A percentile compares a stretch with the other conserved stretches of the same genome.
phyloP scores from a whole-genome alignment of 2,797 vertebrate genomes.

The Parauchenoglanis ngamensis region DNA sequence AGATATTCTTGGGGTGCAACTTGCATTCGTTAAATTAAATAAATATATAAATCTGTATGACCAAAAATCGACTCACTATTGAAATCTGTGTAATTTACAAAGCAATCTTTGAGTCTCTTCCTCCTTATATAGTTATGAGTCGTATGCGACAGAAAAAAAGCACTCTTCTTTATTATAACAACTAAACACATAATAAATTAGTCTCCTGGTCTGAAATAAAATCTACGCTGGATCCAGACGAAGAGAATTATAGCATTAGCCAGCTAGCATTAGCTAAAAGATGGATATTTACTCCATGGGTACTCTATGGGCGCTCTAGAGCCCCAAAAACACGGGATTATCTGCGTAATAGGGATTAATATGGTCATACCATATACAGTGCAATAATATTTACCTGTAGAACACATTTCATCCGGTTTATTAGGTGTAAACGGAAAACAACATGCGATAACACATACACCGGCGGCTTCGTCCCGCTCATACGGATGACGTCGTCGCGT shows the following conservation, averaged over 20 bases:
- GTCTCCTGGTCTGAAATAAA: neutral
- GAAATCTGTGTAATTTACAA: neutral
- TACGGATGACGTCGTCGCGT: conserved; percentile 38
- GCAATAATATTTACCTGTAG: conserved; percentile 20
- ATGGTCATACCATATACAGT: neutral
- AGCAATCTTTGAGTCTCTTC: neutral
- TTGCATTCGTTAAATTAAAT: neutral
- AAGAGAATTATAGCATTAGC: neutral
- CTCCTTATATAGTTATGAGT: neutral
- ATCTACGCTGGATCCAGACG: neutral
- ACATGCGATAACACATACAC: neutral
- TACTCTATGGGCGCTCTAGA: too few relatives aligned
- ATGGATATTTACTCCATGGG: neutral
- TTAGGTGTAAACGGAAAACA: neutral
- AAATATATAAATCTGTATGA: too few relatives aligned
- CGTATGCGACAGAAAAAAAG: neutral
- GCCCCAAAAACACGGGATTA: neutral
- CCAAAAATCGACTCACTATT: neutral
- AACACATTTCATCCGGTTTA: neutral
- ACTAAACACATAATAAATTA: neutral
- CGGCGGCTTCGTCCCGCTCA: conserved; percentile 52
- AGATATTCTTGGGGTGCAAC: neutral
- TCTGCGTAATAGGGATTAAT: neutral
- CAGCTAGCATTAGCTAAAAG: neutral
- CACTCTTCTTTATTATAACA: neutral